These are phyloP conservation scores for Pocillopora verrucosa DNA, from an alignment of 64 coral and sea anemone genomes.

Conservation along the genomic window DNA sequence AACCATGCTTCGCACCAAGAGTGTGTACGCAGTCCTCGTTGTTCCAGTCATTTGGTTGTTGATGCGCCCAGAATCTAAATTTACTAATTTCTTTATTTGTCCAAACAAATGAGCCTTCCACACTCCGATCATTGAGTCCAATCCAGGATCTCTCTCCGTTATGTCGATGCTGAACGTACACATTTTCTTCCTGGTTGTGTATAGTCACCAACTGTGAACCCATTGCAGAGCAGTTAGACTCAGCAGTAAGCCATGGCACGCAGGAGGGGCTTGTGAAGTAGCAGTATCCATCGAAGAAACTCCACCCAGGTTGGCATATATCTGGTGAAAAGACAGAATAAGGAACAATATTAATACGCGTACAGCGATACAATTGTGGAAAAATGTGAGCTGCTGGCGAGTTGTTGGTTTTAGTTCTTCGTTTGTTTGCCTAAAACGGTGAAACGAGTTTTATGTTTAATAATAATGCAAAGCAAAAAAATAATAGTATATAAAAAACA, in stretches of 20 bases:
- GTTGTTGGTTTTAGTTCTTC: no score
- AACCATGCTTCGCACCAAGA: slow-evolving; percentile 6
- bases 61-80: slow-evolving; percentile 45
- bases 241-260: slow-evolving; percentile 35
- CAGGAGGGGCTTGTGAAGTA: slow-evolving; percentile 5
- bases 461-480: no score
- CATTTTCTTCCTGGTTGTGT: slow-evolving; percentile 26
- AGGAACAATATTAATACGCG: not conserved
- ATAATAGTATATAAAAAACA: no score
- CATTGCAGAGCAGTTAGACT: not conserved
- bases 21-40: slow-evolving; percentile 37
- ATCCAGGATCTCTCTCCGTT: slow-evolving; percentile 34
- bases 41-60: slow-evolving; percentile 2
- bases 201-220: slow-evolving; percentile 23
- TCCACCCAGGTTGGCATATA: slow-evolving; percentile 55
- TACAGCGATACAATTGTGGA: no score
- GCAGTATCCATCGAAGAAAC: slow-evolving; percentile 55
- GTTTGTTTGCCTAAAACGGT: no score
- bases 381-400: no score
- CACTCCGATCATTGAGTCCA: slow-evolving; percentile 25
- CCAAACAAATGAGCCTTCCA: slow-evolving; percentile 37
- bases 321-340: slow-evolving; percentile 2
- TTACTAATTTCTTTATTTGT: slow-evolving; percentile 18
- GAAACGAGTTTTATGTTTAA: no score
- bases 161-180: slow-evolving; percentile 46